Percentiles rank a stretch among this genome's conserved stretches.
These are phyloP conservation scores for Sebastiscus albofasciatus DNA, from an alignment of 2,797 vertebrate species.

Conservation along the genomic window DNA sequence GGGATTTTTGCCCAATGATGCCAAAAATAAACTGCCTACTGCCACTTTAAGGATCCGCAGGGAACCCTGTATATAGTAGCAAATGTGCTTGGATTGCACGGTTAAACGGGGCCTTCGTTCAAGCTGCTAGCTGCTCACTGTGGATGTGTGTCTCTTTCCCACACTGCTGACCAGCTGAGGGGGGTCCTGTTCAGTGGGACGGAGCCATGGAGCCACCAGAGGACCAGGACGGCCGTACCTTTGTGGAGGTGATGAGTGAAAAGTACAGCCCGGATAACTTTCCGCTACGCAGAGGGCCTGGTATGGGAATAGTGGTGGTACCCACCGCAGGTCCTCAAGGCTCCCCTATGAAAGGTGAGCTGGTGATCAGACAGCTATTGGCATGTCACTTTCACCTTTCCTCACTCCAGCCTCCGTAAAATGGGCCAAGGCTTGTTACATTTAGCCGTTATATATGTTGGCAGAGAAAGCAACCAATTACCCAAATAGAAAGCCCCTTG, in stretches of 20 bases:
- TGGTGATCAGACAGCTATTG: not conserved
- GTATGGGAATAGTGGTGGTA: slow-evolving; percentile 92
- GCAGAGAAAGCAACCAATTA: not conserved
- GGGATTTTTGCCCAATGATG: no score
- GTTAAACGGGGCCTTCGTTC: not conserved
- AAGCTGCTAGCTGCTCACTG: not conserved
- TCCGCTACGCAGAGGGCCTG: slow-evolving; percentile 92
- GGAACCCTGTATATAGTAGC: not conserved
- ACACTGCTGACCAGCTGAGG: slow-evolving; percentile 32
- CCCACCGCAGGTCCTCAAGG: slow-evolving; percentile 88
- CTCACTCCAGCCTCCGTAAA: not conserved
- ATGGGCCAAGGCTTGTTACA: not conserved
- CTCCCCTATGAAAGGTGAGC: slow-evolving; percentile 96
- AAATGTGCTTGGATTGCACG: not conserved
- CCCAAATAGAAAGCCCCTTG: not conserved
- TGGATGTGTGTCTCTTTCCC: not conserved
- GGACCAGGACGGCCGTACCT: slow-evolving; percentile 88
- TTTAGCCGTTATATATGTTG: not conserved
- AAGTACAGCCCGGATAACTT: slow-evolving; percentile 99
- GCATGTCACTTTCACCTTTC: not conserved
- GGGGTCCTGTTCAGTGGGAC: slow-evolving; percentile 18
- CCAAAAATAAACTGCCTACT: no score
- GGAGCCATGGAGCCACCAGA: slow-evolving; percentile 87
- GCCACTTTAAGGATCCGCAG: no score
- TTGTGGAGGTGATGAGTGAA: slow-evolving; percentile 97